Evolutionary conservation across 2,797 vertebrate species (phyloP).

Genomic region (Tragopan temminckii): DNA sequence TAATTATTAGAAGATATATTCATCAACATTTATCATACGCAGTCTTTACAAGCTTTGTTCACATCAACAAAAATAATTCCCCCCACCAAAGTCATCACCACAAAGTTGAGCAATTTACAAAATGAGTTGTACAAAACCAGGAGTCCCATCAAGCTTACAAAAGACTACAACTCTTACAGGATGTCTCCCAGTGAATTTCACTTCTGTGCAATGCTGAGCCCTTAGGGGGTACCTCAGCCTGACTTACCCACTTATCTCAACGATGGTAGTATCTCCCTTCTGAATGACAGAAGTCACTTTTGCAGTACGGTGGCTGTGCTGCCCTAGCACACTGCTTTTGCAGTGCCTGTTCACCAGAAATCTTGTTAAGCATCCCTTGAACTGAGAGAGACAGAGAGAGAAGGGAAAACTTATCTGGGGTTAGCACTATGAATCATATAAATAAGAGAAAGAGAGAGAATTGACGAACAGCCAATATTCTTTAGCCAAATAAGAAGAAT

Average conservation of each 20-base stretch:
- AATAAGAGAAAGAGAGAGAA: neutral
- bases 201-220: neutral
- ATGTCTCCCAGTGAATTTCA: neutral
- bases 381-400: neutral
- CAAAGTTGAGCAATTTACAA: neutral
- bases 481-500: neutral
- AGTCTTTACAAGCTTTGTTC: neutral
- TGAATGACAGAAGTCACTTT: neutral
- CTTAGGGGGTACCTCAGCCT: neutral
- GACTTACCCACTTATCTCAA: neutral
- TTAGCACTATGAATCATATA: neutral
- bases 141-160: neutral
- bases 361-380: neutral
- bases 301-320: too few relatives aligned
- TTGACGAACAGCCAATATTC: neutral
- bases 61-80: neutral
- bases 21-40: neutral
- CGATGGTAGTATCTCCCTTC: neutral
- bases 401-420: neutral
- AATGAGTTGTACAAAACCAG: neutral
- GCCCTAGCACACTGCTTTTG: rapidly evolving
- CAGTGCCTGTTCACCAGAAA: neutral
- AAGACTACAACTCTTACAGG: neutral
- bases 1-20: neutral
- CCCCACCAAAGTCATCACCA: neutral